A percentile compares a stretch with the other conserved stretches of the same genome.
These are phyloP conservation scores for Saiga tatarica DNA, from an alignment of 2,113 vertebrate species.

Conservation along the genomic window DNA sequence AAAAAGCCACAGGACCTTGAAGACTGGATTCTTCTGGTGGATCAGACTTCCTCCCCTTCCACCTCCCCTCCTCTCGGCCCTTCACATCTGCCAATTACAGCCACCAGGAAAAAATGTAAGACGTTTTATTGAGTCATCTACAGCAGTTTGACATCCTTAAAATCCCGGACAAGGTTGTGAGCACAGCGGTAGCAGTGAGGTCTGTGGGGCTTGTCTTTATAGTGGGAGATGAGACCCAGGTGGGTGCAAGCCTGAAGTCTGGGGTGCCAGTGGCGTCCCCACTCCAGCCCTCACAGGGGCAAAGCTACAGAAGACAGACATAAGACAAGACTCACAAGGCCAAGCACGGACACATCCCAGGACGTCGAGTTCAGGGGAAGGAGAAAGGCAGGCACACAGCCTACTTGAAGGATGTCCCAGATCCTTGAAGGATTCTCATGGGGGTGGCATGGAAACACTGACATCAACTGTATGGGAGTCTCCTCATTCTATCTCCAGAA, in stretches of 20 bases:
- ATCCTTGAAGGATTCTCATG: not conserved
- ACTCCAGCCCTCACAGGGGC: not conserved
- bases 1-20: not conserved
- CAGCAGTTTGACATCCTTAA: conserved; percentile 77
- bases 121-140: conserved; percentile 86
- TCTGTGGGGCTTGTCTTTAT: conserved; percentile 27
- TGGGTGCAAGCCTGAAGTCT: not conserved
- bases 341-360: not conserved
- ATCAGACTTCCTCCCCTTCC: not conserved
- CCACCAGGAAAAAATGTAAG: conserved; percentile 74
- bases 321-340: conserved; percentile 12
- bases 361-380: not conserved
- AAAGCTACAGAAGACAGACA: conserved; percentile 57
- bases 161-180: conserved; percentile 68
- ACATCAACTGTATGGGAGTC: not conserved
- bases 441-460: not conserved
- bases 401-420: not conserved
- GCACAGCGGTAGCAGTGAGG: conserved; percentile 72
- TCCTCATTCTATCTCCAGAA: not conserved
- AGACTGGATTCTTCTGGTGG: not conserved
- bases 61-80: not conserved
- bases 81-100: not conserved
- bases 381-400: not conserved
- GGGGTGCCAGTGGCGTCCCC: not conserved
- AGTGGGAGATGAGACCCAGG: not conserved